Evolutionary conservation across 2,113 vertebrate genomes (phyloP).

Genomic region (Procavia capensis): DNA sequence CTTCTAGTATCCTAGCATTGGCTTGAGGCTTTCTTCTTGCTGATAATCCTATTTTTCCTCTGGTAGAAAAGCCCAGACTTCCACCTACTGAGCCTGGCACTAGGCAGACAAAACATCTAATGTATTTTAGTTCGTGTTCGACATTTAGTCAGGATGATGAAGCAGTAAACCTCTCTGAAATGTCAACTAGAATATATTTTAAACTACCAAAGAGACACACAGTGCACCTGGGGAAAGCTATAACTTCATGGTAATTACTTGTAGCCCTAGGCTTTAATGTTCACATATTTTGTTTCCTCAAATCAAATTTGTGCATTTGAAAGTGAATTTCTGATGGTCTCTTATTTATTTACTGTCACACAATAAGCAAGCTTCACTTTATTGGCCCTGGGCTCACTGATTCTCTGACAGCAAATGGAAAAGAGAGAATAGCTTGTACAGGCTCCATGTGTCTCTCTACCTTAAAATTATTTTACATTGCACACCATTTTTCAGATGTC

Average conservation of each 20-base stretch:
- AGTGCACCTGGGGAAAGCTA: not conserved
- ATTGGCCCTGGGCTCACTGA: not conserved
- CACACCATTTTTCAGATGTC: not conserved
- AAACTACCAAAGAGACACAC: not conserved
- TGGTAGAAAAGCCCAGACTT: not conserved
- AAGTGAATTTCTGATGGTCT: not conserved
- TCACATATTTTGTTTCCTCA: not conserved
- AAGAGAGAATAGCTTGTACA: not conserved
- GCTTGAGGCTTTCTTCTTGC: not conserved
- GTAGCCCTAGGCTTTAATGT: not conserved
- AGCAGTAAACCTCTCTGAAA: not conserved
- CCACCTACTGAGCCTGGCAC: not conserved
- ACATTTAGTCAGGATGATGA: slow-evolving; percentile 1
- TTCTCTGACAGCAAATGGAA: not conserved
- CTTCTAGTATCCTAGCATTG: not conserved
- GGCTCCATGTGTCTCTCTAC: not conserved
- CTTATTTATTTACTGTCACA: slow-evolving; percentile 34
- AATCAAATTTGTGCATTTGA: not conserved
- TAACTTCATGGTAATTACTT: not conserved
- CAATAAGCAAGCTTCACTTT: not conserved
- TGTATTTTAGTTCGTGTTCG: slow-evolving; percentile 42
- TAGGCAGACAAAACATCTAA: slow-evolving; percentile 58
- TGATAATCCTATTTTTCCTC: not conserved
- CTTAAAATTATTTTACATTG: not conserved
- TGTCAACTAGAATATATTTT: slow-evolving; percentile 40